Evolutionary conservation across 2,113 vertebrate genomes (phyloP), one percentile per base, ranked within the genome.

Genomic region (Nibea albiflora): DNA sequence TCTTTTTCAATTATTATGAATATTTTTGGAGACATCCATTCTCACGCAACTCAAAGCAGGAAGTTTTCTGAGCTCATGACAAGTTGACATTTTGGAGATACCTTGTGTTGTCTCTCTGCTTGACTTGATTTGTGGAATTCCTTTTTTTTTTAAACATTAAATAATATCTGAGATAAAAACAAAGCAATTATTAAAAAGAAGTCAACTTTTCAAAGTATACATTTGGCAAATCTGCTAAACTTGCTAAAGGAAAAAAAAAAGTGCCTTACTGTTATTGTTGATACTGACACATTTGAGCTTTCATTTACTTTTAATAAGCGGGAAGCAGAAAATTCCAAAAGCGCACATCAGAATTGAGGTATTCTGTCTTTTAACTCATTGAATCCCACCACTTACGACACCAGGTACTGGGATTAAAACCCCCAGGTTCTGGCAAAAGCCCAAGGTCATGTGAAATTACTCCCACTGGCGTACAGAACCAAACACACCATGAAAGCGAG

Each of bases 371-470:
- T 26, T 11, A 16, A 69, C 22, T 31, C 31, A 17, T 71, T 16
- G 17, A 52, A 39, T 22, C 24, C 39, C 4, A 47, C 24, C 24
- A n/a, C 11, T 20, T n/a, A 10, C n/a, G 19, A 53, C 1, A 22
- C 14, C 24, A 35, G 11, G n/a, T 53, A 4, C 11, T 50, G 20
- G 28, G 52, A 57, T 56, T 26, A 57, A 63, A 63, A n/a, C 3
- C 28, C 12, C 35, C 60, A 42, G 10, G 4, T 12, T 5, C 31
- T 39, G 31, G 19, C 31, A 3, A 74, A 42, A 72, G 72, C 46
- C 31, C 2, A 11, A 5, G 58, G 85, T 90, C 83, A 91, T 65
- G 84, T 90, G 81, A 81, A 83, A 56, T 78, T 60, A 70, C 66
- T 73, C 64, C 61, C 39, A 35, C 73, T 85, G 64, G 79, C 17